Evolutionary conservation across 2,888 invertebrate species (phyloP).

Genomic region (Pristionchus fissidentatus): DNA sequence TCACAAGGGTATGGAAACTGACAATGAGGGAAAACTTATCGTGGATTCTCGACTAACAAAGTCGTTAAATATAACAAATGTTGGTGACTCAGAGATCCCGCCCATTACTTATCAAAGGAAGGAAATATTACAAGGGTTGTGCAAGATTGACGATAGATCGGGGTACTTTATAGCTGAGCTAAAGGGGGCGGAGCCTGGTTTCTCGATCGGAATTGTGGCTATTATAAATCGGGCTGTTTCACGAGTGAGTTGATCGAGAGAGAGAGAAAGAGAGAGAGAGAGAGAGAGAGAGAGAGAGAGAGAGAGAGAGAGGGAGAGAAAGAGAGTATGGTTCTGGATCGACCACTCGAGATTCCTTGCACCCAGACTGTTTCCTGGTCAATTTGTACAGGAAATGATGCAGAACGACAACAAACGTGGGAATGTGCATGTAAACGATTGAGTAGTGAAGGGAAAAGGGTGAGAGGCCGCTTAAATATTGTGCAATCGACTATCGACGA

Average conservation of each 20-base stretch:
- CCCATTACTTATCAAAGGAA: not conserved
- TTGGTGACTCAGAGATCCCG: not conserved
- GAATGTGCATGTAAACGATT: too few relatives aligned
- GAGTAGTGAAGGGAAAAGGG: not conserved
- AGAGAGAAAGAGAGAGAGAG: not conserved
- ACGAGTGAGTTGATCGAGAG: not conserved
- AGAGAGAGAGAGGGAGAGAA: not conserved
- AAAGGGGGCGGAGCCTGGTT: not conserved
- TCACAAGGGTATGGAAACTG: not conserved
- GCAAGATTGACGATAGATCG: not conserved
- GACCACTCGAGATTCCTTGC: not conserved
- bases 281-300: not conserved
- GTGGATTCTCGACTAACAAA: not conserved
- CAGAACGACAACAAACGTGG: not conserved
- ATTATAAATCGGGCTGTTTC: not conserved
- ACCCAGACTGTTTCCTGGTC: not conserved
- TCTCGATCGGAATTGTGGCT: not conserved
- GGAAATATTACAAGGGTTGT: not conserved
- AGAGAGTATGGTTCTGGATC: not conserved
- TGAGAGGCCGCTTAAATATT: not conserved
- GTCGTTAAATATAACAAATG: not conserved
- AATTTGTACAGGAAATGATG: conserved; percentile 2
- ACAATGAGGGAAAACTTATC: not conserved
- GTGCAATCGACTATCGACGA: not conserved
- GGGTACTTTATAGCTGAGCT: not conserved